Base-by-base conservation (phyloP, 2,797 vertebrate species). In the Dendrocincla fuliginosa region DNA sequence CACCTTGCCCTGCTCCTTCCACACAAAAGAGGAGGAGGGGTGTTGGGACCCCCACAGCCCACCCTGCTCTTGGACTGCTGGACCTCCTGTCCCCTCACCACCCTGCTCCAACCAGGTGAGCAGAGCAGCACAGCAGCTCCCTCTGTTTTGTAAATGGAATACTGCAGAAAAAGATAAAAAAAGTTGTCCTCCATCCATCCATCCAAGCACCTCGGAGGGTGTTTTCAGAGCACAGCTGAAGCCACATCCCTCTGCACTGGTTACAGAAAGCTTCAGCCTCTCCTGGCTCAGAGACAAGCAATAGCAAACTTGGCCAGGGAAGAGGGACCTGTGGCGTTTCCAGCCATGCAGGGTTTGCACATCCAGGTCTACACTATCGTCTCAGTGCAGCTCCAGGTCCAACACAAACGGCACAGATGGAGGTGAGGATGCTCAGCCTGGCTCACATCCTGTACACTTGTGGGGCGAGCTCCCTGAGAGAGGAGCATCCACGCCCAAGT, bases 111-210 rank as follows among this genome's bases (percentile, higher is more conserved):
- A 44, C 64, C 79, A 84, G 87, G 93, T 89, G 59, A 50, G 46
- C 71, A 89, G 74, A 90, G 84, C 91, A 96, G 96, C 91, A 88
- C 89, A 61, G 92, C 91, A 93, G 95, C 94, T 96, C 96, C 94
- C 93, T 94, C 96, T 97, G 90, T 96, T 94, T 94, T 64, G 76
- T 84, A 80, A 76, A 59, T 8, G 28, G 37, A 76, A 95, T 82
- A 96, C 24, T 96, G 77, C 95, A 61, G 56, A 42, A 27, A 71
- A 46, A 19, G 8, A 37, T 22, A 35, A 53, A 89, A 84, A 84
- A 85, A 68, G 27, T 68, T 89, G 86, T 67, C 77, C 33, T 87
- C 41, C 42, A 47, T 74, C 69, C 42, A 47, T 74, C 69, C 63
- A 44, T 28, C 63, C 52, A 39, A 74, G 57, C 4, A 11, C 50